A percentile compares a stretch with the other conserved stretches of the same genome.
Conservation (phyloP, 2,797 vertebrate genomes). For the Chromobotia macracanthus region DNA sequence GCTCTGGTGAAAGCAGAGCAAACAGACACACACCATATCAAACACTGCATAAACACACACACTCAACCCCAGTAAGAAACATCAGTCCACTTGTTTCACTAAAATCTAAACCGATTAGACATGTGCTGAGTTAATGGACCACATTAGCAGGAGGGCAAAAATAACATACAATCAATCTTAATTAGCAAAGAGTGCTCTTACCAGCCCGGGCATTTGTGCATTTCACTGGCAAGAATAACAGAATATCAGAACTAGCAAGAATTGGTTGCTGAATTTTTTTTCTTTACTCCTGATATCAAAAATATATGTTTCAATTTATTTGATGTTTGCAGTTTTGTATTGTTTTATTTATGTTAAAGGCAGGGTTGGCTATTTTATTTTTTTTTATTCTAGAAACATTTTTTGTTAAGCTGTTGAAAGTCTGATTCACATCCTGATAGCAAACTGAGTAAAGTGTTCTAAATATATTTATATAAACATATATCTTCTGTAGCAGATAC, state of each 20-base stretch:
- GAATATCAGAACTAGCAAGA: not conserved
- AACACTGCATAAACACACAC: not conserved
- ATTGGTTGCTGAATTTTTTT: not conserved
- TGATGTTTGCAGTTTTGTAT: too few relatives aligned
- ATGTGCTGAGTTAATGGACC: constrained; percentile 89
- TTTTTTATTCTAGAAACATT: too few relatives aligned
- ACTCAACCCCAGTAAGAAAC: constrained; percentile 70
- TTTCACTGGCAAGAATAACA: constrained; percentile 7
- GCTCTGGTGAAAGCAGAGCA: constrained; percentile 12
- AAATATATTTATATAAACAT: too few relatives aligned
- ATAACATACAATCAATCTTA: constrained; percentile 88
- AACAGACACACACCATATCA: constrained; percentile 9
- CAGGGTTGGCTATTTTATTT: too few relatives aligned
- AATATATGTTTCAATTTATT: not conserved
- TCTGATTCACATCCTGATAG: too few relatives aligned
- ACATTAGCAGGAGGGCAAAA: constrained; percentile 86
- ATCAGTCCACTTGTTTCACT: constrained; percentile 85
- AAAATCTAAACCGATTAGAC: constrained; percentile 89
- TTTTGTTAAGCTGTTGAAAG: too few relatives aligned
- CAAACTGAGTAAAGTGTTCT: too few relatives aligned
- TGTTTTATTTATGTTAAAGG: too few relatives aligned
- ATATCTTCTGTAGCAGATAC: too few relatives aligned
- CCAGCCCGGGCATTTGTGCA: constrained; percentile 50
- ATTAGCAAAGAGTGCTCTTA: constrained; percentile 70
- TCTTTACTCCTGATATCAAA: not conserved